These are phyloP conservation scores for Drosophila auraria DNA, from an alignment of 1,140 invertebrate genomes.

Conservation along the genomic window DNA sequence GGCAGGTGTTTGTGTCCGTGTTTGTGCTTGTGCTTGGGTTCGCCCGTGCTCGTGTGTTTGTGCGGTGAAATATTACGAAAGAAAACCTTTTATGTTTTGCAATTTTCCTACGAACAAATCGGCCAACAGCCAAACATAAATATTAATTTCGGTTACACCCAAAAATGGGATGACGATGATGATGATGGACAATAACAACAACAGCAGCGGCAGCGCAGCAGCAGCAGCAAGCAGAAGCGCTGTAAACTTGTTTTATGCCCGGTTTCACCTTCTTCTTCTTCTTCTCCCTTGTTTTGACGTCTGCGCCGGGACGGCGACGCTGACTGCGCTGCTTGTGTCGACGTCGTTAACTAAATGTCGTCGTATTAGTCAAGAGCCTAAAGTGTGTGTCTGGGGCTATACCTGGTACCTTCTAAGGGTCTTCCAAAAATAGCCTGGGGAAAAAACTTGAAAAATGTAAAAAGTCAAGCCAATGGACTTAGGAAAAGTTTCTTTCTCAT, in stretches of 20 bases:
- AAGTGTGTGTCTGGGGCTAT: conserved; percentile 11
- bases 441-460: neutral
- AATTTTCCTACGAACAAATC: conserved; percentile 49
- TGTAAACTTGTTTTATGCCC: conserved; percentile 39
- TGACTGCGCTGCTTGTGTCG: conserved; percentile 29
- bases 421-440: neutral
- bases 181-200: conserved; percentile 27
- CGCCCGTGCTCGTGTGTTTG: neutral
- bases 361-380: conserved; percentile 30
- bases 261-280: conserved; percentile 24
- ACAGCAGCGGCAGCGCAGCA: conserved; percentile 25
- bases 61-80: conserved; percentile 49
- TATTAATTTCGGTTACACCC: conserved; percentile 53
- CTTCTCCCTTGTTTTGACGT: conserved; percentile 54
- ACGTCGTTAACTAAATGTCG: conserved; percentile 32
- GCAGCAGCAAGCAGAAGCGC: conserved; percentile 28
- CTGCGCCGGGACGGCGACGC: conserved; percentile 58
- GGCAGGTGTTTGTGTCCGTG: conserved; percentile 38
- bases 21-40: conserved; percentile 7
- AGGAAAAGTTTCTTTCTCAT: too few species aligned
- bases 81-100: conserved; percentile 50
- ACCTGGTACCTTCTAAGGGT: conserved; percentile 1
- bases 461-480: too few species aligned
- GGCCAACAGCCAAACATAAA: conserved; percentile 30
- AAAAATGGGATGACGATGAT: conserved; percentile 34